phyloP scores from a whole-genome alignment of 2,888 invertebrate species.

The Nephrotoma appendiculata region DNA sequence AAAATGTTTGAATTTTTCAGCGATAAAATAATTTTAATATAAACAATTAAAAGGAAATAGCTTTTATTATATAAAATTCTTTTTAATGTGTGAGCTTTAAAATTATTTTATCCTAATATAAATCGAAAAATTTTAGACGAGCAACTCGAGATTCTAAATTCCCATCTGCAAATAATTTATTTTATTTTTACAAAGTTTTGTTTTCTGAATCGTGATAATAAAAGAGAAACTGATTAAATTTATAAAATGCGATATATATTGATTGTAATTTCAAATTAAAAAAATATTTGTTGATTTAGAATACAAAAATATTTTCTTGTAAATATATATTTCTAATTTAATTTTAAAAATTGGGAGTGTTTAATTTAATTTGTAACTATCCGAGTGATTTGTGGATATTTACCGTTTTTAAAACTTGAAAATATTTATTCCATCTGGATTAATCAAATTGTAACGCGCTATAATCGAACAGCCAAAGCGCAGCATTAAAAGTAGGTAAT shows the following conservation, averaged over 20 bases:
- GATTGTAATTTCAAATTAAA: not conserved
- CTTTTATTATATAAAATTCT: not conserved
- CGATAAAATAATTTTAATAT: not conserved
- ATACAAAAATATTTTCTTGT: not conserved
- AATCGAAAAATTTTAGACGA: not conserved
- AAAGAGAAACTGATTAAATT: not conserved
- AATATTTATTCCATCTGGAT: too few species aligned
- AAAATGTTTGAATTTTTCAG: not conserved
- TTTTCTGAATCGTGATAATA: not conserved
- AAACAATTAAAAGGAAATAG: not conserved
- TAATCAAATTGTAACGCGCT: too few species aligned
- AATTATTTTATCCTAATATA: not conserved
- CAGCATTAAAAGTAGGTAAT: too few species aligned
- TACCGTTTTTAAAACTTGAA: too few species aligned
- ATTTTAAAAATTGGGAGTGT: not conserved
- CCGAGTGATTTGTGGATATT: too few species aligned
- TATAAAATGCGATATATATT: not conserved
- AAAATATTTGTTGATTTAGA: not conserved
- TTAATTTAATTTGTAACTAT: not conserved
- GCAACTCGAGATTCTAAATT: not conserved
- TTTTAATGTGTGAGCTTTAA: not conserved
- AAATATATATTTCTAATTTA: not conserved
- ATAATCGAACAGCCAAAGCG: too few species aligned
- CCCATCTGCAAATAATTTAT: not conserved
- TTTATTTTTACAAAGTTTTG: not conserved